These are phyloP conservation scores for Drosophila kambysellisi DNA, from an alignment of 2,888 invertebrate species.

Conservation along the genomic window DNA sequence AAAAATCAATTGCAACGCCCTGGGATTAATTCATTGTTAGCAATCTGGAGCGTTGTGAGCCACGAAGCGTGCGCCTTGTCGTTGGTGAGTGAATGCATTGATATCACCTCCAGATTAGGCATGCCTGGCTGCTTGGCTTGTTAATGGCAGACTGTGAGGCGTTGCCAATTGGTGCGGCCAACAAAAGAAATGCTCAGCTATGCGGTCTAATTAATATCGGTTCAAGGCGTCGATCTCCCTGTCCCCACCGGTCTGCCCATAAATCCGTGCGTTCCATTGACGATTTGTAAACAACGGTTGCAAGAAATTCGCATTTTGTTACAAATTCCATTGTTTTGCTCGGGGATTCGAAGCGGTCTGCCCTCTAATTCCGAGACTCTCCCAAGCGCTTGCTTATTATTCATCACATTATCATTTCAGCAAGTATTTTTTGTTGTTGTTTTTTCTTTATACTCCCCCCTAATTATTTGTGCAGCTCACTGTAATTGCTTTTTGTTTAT, in stretches of 20 bases:
- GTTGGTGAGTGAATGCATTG: conserved; percentile 14
- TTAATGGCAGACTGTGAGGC: conserved; percentile 48
- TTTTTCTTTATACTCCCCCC: conserved; percentile 50
- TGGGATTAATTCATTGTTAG: conserved; percentile 25
- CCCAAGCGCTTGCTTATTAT: conserved; percentile 68
- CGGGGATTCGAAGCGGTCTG: conserved; percentile 34
- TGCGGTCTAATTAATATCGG: conserved; percentile 75
- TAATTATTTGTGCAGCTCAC: conserved; percentile 64
- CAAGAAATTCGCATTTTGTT: conserved; percentile 74
- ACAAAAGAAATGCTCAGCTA: conserved; percentile 72
- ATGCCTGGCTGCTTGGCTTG: conserved; percentile 53
- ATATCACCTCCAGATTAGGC: conserved; percentile 63
- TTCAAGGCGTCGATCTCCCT: conserved; percentile 63
- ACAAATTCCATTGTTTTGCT: conserved; percentile 71
- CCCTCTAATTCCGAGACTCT: conserved; percentile 50
- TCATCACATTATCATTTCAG: conserved; percentile 67
- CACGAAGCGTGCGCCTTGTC: conserved; percentile 47
- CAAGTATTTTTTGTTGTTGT: conserved; percentile 30
- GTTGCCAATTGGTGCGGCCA: conserved; percentile 65
- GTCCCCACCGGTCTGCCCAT: conserved; percentile 23
- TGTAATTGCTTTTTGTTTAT: conserved; percentile 65
- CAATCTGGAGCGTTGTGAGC: conserved; percentile 15
- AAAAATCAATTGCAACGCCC: conserved; percentile 63
- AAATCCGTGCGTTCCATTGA: conserved; percentile 63
- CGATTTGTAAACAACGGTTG: conserved; percentile 59